Percentiles rank a stretch among this genome's conserved stretches.
These are phyloP conservation scores for Bombus cullumanus DNA, from an alignment of 1,140 invertebrate species.

Conservation along the genomic window DNA sequence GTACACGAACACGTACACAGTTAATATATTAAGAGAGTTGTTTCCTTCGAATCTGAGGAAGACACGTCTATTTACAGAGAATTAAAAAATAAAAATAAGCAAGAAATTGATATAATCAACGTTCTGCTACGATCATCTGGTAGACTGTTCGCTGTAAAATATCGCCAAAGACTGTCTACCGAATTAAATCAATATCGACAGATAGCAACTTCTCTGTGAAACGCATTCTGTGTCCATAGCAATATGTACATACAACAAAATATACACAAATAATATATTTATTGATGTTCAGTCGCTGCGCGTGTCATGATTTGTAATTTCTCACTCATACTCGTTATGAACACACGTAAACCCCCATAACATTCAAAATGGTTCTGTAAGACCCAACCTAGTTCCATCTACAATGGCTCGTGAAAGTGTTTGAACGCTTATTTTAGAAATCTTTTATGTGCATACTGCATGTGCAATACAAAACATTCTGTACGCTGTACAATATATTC, in stretches of 20 bases:
- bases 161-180: background rate
- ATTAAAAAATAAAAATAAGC: background rate
- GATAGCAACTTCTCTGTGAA: background rate
- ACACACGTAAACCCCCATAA: too few relatives aligned
- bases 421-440: too few relatives aligned
- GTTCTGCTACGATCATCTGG: background rate
- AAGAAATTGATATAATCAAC: background rate
- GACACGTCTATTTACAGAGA: background rate
- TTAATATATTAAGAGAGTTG: background rate
- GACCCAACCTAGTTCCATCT: too few relatives aligned
- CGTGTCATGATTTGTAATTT: background rate
- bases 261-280: slow-evolving; percentile 1
- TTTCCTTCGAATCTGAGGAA: background rate
- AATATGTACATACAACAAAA: background rate
- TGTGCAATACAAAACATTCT: too few relatives aligned
- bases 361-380: too few relatives aligned
- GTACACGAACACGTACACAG: background rate
- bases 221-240: background rate
- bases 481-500: too few relatives aligned
- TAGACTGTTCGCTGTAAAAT: background rate
- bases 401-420: too few relatives aligned
- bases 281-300: background rate
- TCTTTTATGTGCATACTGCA: too few relatives aligned
- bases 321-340: background rate
- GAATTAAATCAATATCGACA: background rate